Percentiles rank a stretch among this genome's conserved stretches.
These are phyloP conservation scores for Hepsetus odoe DNA, from an alignment of 2,113 vertebrate species.

Conservation along the genomic window DNA sequence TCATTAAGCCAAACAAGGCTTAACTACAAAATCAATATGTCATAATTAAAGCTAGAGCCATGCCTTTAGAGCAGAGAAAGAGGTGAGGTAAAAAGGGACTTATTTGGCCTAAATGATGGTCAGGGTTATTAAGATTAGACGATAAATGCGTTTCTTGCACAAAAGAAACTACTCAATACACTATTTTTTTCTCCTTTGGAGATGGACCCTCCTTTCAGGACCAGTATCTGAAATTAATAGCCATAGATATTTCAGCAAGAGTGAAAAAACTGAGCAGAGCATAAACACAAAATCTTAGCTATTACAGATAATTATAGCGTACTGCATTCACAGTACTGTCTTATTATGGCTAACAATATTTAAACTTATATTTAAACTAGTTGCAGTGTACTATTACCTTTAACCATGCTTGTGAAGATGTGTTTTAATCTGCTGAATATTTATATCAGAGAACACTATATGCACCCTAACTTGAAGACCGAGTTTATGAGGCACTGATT, in stretches of 20 bases:
- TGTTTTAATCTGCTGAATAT: neutral
- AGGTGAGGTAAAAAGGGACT: slow-evolving; percentile 67
- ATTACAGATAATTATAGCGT: neutral
- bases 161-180: slow-evolving; percentile 62
- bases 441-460: neutral
- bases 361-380: no score
- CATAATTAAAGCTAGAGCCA: slow-evolving; percentile 84
- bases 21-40: slow-evolving; percentile 89
- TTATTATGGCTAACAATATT: no score
- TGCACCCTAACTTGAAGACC: slow-evolving; percentile 12
- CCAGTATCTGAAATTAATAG: slow-evolving; percentile 51
- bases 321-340: no score
- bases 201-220: slow-evolving; percentile 63
- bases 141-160: slow-evolving; percentile 71
- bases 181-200: slow-evolving; percentile 67
- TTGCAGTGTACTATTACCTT: no score
- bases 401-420: neutral
- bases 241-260: slow-evolving; percentile 42
- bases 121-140: slow-evolving; percentile 82
- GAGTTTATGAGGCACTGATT: slow-evolving; percentile 28
- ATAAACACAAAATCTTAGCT: slow-evolving; percentile 13
- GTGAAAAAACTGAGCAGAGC: neutral
- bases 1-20: slow-evolving; percentile 91
- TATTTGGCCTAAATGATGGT: slow-evolving; percentile 80
- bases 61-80: slow-evolving; percentile 67